Evolutionary conservation across 1,140 invertebrate species (phyloP), one percentile per base, ranked within the genome.

Genomic region (Zaprionus kolodkinae): DNA sequence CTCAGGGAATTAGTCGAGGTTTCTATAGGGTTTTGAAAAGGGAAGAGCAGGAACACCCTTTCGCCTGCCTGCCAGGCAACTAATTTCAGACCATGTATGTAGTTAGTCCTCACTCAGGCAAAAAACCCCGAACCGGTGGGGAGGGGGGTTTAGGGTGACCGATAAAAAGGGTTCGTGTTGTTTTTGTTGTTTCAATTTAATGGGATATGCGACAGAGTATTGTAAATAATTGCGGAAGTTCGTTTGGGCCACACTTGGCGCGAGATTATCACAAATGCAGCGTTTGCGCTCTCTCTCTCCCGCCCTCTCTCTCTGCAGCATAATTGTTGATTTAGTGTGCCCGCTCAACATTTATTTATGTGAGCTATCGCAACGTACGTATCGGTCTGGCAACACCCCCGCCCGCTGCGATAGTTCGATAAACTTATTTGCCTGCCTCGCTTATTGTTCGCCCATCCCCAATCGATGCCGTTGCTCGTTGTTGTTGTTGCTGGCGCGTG

Each of bases 321-420:
- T 88, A 89, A 88, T 89, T 88, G 85, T 90, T 88, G 85, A 89
- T 90, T 88, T 88, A 89, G 81, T 88, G 84, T 80, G 74, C 85
- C 21, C 21, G 21, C 21, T 79, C 85, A 85, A 81, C 83, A 89
- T 88, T 89, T 81, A 83, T 79, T 83, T 88, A 59, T 70, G 65
- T 83, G 64, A 71, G 66, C 55, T 72, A 70, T 45, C 71, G 72
- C 66, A 65, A 74, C 73, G 69, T 21, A 1, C 21, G 2, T 21
- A 21, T 13, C 9, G 21, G 40, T 59, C n/a, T 43, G 13, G n/a
- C 6, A 15, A 43, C 40, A 9, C 2, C 40, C 40, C 15, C 33
- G 33, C 33, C 40, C n/a, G n/a, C 40, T 15, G 40, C 40, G 38
- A 40, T 40, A 13, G 13, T 45, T n/a, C 40, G 27, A 30, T 30